Conservation (phyloP, 2,797 vertebrate species). For the Simalia tracyae region DNA sequence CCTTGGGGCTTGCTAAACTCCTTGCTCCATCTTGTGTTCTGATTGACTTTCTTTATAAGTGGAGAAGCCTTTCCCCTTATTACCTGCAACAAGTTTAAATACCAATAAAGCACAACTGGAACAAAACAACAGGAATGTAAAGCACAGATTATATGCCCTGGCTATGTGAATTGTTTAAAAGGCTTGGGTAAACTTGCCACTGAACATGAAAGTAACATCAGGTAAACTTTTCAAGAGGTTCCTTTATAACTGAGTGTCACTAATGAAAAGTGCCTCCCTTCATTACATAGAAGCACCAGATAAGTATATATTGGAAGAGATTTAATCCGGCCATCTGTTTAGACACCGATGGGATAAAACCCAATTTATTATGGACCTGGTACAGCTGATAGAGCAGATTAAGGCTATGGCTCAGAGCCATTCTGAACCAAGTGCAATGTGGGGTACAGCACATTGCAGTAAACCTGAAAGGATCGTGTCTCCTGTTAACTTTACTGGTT, state of each 20-base stretch:
- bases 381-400: neutral
- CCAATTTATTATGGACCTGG: neutral
- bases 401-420: neutral
- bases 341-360: neutral
- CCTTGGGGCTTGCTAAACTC: neutral
- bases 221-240: neutral
- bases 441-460: no score
- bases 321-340: neutral
- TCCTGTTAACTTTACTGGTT: neutral
- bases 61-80: neutral
- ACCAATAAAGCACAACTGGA: neutral
- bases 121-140: no score
- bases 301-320: neutral
- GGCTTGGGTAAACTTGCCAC: neutral
- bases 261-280: neutral
- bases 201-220: neutral
- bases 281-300: neutral
- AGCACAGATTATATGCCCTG: neutral
- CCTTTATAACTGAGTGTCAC: no score
- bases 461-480: neutral
- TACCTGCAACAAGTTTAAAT: neutral
- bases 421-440: neutral
- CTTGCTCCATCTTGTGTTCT: neutral
- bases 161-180: neutral
- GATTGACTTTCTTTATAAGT: neutral